Conservation (phyloP, 2,113 vertebrate species). For the Dicaeum eximium region DNA sequence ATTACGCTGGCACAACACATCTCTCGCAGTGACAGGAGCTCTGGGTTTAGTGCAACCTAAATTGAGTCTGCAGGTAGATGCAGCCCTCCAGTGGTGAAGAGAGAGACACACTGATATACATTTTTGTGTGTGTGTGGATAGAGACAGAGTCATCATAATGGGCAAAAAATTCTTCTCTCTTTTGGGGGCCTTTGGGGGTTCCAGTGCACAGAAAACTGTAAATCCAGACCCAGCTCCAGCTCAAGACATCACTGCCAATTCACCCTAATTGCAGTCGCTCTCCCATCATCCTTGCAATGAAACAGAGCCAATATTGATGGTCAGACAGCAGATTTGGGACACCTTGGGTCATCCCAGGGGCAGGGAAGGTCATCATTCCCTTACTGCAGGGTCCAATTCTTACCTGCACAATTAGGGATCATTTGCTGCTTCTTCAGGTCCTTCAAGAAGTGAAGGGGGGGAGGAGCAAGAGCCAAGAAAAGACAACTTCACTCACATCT, state of each 20-base stretch:
- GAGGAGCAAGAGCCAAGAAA: neutral
- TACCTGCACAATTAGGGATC: neutral
- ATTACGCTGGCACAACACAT: neutral
- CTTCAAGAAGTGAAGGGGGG: neutral
- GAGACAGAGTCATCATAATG: fast-evolving
- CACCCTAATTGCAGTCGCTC: fast-evolving
- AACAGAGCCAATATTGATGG: neutral
- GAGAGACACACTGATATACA: neutral
- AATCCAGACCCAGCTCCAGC: fast-evolving
- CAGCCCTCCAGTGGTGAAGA: conserved; percentile 46
- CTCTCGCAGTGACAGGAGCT: neutral
- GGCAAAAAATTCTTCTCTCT: neutral
- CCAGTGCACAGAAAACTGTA: neutral
- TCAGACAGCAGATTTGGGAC: neutral
- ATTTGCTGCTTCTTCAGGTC: neutral
- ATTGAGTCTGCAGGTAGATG: neutral
- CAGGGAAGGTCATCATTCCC: neutral
- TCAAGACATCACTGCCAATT: neutral
- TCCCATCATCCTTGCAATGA: neutral
- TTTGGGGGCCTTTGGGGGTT: neutral
- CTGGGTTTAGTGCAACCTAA: neutral
- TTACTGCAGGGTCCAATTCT: neutral
- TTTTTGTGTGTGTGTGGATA: neutral
- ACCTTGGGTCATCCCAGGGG: neutral
- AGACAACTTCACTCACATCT: neutral